Evolutionary conservation across 2,888 invertebrate species (phyloP).

Genomic region (Callyntrura sp.): DNA sequence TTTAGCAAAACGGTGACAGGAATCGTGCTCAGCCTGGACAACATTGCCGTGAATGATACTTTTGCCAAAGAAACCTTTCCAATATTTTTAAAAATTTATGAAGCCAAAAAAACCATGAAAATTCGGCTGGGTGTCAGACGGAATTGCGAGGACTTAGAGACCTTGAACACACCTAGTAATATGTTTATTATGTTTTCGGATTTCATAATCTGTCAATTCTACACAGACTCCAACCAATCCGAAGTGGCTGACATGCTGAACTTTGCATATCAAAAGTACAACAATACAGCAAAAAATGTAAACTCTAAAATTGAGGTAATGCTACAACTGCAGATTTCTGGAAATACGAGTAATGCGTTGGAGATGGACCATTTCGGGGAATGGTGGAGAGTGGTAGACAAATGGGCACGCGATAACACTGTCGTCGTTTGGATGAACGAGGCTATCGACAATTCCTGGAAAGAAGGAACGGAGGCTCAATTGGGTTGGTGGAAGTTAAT

Average conservation of each 20-base stretch:
- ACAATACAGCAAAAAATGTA: background rate
- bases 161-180: background rate
- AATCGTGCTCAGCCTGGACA: background rate
- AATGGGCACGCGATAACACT: background rate
- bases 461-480: background rate
- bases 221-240: background rate
- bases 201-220: background rate
- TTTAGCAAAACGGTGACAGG: background rate
- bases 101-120: no score
- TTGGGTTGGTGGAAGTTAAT: background rate
- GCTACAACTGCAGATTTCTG: background rate
- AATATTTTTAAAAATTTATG: background rate
- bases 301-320: background rate
- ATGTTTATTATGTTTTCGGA: background rate
- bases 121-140: background rate
- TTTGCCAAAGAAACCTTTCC: no score
- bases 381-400: background rate
- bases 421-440: background rate
- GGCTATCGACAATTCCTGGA: background rate
- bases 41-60: background rate
- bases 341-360: background rate
- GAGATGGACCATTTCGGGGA: background rate
- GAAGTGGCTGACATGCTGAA: background rate
- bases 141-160: background rate
- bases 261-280: no score